A percentile compares a stretch with the other conserved stretches of the same genome.
These are phyloP conservation scores for Megamerina dolium DNA, from an alignment of 2,888 invertebrate genomes.

Conservation along the genomic window DNA sequence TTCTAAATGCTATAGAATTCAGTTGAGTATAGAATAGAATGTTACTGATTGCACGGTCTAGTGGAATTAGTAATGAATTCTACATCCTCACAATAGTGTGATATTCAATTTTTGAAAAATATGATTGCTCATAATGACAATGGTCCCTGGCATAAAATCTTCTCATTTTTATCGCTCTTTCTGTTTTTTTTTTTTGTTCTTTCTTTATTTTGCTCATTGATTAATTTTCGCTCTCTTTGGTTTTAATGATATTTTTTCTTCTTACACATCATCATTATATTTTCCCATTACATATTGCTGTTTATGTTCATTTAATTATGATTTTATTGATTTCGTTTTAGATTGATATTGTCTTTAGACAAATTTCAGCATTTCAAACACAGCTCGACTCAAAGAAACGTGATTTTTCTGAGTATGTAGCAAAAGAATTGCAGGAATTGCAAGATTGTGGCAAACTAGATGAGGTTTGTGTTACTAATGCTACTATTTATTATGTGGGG, in stretches of 20 bases:
- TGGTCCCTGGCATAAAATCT: background rate
- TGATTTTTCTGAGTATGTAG: conserved; percentile 53
- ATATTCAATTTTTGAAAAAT: too few species aligned
- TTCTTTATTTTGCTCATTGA: conserved; percentile 33
- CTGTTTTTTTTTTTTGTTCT: background rate
- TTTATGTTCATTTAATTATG: conserved; percentile 23
- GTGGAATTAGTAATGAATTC: too few species aligned
- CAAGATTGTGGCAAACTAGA: conserved; percentile 52
- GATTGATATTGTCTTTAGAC: conserved; percentile 63
- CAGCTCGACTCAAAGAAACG: conserved; percentile 54
- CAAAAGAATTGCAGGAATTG: conserved; percentile 52
- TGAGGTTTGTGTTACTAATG: conserved; percentile 52
- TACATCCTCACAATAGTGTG: too few species aligned
- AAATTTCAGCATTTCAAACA: conserved; percentile 55
- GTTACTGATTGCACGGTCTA: too few species aligned
- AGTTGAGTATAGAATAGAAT: too few species aligned
- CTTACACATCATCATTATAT: conserved; percentile 33
- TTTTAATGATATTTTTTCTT: too few species aligned
- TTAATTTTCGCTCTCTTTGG: too few species aligned
- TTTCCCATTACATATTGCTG: too few species aligned
- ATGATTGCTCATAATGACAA: too few species aligned
- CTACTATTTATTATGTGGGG: too few species aligned
- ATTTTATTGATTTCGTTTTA: conserved; percentile 48
- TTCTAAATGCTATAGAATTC: too few species aligned
- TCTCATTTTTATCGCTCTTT: conserved; percentile 7